Evolutionary conservation across 2,113 vertebrate species (phyloP), one percentile per base, ranked within the genome.

Genomic region (Ammodytes dubius): DNA sequence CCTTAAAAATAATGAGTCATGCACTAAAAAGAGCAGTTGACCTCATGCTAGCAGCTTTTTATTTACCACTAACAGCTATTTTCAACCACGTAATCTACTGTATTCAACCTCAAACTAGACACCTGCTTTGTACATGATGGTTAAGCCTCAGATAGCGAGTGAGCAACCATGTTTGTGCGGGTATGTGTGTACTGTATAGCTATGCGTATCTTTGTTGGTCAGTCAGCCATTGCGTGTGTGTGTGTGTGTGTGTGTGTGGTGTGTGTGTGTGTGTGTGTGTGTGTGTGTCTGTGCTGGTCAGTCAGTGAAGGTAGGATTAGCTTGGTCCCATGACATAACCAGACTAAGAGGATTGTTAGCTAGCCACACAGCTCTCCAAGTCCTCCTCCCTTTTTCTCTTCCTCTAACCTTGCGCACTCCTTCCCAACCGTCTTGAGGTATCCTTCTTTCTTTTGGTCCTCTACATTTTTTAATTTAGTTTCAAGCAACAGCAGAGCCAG

Each of bases 241-340:
- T 53, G 52, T 49, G 65, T 75, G 52, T 73, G 50, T 77, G 72
- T 72, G 61, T 74, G 77, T 77, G 84, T 74, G 73, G n/a, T n/a
- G n/a, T n/a, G 49, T 87, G 46, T 70, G 68, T 79, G 63, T 74
- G 47, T 74, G 61, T 70, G 69, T 77, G 72, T 72, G 61, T 74
- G 77, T 77, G 84, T 74, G 73, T 73, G 58, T 43, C 13, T 74
- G 84, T 83, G 84, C 69, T 52, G 86, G 86, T 87, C 88, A 85
- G 87, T 89, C 87, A 91, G 87, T 93, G 85, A 89, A 91, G 88
- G 82, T 89, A 87, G 91, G 90, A 92, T 93, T 93, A 91, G 88
- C 87, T 85, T 49, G 82, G 90, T 93, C 90, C 83, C 92, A 93
- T 93, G 92, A 93, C 92, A 93, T 93, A 93, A 93, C 88, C 81